A percentile compares a stretch with the other conserved stretches of the same genome.
Conservation (phyloP, 2,113 vertebrate genomes). For the Uropsilus gracilis region DNA sequence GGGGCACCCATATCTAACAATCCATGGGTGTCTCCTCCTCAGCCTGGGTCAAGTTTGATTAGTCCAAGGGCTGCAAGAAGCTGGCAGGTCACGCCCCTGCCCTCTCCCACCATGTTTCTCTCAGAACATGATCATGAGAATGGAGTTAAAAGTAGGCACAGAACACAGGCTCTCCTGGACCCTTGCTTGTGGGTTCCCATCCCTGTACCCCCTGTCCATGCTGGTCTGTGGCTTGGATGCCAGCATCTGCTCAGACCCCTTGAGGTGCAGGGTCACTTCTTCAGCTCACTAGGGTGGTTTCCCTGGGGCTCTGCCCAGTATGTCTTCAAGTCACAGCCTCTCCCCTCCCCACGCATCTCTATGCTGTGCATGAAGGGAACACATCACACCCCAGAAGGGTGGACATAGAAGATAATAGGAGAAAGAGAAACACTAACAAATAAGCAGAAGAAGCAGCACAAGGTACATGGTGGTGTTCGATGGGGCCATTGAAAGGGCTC, state of each 20-base stretch:
- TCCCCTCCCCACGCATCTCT: too few relatives aligned
- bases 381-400: not conserved
- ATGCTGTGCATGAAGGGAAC: rapidly evolving
- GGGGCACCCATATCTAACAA: not conserved
- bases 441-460: not conserved
- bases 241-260: not conserved
- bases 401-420: not conserved
- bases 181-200: too few relatives aligned
- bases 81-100: rapidly evolving
- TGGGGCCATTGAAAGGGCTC: not conserved
- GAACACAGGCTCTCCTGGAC: too few relatives aligned
- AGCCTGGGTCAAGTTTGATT: not conserved
- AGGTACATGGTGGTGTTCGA: rapidly evolving
- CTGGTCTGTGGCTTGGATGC: not conserved
- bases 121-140: not conserved
- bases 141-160: too few relatives aligned
- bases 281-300: not conserved
- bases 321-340: not conserved
- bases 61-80: not conserved
- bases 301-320: not conserved
- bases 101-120: not conserved
- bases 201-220: too few relatives aligned
- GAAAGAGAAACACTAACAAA: not conserved
- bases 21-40: not conserved
- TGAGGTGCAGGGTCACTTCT: not conserved